Evolutionary conservation across 2,888 invertebrate species (phyloP), one percentile per base, ranked within the genome.

Genomic region (Cepaea hortensis): DNA sequence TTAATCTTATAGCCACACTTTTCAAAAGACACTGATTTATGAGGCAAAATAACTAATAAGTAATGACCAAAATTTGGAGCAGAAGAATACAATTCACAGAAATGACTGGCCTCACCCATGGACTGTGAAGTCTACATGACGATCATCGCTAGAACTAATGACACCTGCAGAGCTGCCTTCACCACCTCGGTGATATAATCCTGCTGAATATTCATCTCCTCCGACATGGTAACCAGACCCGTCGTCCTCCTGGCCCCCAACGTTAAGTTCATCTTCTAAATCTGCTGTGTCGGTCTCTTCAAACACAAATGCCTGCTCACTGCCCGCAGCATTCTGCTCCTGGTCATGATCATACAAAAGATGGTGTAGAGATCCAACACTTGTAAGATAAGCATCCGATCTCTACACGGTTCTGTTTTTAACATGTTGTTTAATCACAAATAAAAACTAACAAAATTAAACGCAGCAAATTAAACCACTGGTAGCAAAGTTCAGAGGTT

Each of bases 291-390:
- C 87, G 46, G 84, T 73, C 35, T 84, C 84, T 35, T 87, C 87
- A 87, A 87, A 87, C n/a, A 87, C 87, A 87, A 87, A 87, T 15
- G 87, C 87, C 23, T 87, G 87, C 9, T 86, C 86, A 86, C 77
- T 77, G 20, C 55, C 62, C 79, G 62, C 62, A 55, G 62, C 23
- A 62, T 9, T 15, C 62, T 79, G 79, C 55, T 62, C 62, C 77
- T 77, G 23, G 3, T 61, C 13, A 73, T n/a, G 3, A 73, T 13
- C n/a, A 23, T n/a, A 23, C 6, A 55, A 55, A 55, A 55, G 55
- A 55, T 55, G 11, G 55, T 55, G 6, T 11, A 55, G 55, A 55
- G 55, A 55, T 6, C 55, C 55, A 55, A 55, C 55, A 55, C 11
- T 55, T 11, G 55, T 55, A 9, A 55, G 2, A 55, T 55, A 55